Base-by-base conservation (phyloP, 2,888 invertebrate species). In the Automeris io region DNA sequence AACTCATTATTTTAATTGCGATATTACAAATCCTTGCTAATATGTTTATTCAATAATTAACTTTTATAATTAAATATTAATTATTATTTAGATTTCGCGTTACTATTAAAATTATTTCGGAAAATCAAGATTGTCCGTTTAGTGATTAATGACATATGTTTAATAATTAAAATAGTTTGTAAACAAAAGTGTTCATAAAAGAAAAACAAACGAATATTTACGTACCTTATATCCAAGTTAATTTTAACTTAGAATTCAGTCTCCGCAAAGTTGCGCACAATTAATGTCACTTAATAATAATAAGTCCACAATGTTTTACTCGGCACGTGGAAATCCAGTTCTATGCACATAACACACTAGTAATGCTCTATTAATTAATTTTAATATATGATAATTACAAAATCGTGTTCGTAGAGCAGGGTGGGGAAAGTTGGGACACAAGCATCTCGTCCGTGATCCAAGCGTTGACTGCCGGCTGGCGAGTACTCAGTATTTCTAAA, bases 401-500 rank as follows among this genome's bases (percentile, higher is more conserved):
- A 54, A 69, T 70, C 74, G 73, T 61, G 59, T 66, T 65, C 67
- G 71, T 64, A 54, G 56, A 57, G 49, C 47, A 54, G 54, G 50
- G 53, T 39, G 47, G 29, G 50, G 53, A 57, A 57, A 55, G 57
- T 57, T 57, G 47, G 49, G 56, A 55, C 61, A 58, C 81, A 69
- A 68, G 67, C 75, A 57, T 61, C 66, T 67, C 46, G 56, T 61
- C 46, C 72, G 72, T 62, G 58, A 64, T 67, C 61, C 55, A 56
- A 71, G 66, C 80, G 63, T 68, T 63, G 66, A 87, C 87, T 87
- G 83, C 60, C 65, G 66, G 59, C 53, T 55, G 57, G 61, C 57
- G 56, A 65, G 59, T 59, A 55, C 57, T 40, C 52, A 66, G 66
- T 73, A 70, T 75, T 79, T 77, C 83, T 85, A 83, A 83, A 82